Conservation (phyloP, 2,797 vertebrate genomes). For the Crax fasciolata region DNA sequence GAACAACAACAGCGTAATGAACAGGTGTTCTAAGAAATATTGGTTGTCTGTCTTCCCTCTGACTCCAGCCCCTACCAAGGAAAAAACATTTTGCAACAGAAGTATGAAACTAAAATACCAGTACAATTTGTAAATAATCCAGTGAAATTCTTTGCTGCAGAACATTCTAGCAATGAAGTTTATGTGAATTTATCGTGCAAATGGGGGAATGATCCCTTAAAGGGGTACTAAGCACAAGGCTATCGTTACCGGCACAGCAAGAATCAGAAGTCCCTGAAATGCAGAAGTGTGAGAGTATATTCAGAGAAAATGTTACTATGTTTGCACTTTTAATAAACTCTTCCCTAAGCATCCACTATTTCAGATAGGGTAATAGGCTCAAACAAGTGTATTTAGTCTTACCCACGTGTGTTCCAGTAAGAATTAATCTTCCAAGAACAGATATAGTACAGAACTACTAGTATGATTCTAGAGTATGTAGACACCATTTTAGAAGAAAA, state of each 20-base stretch:
- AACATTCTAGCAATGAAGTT: neutral
- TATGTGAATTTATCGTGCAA: neutral
- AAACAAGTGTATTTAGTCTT: neutral
- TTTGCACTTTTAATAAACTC: neutral
- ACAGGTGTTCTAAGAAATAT: neutral
- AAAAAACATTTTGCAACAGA: neutral
- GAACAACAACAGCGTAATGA: neutral
- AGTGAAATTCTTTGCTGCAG: neutral
- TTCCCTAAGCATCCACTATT: neutral
- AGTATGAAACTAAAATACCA: neutral
- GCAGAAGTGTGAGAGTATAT: neutral
- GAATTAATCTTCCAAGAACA: neutral
- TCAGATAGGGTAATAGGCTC: neutral
- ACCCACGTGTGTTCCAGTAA: neutral
- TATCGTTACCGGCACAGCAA: neutral
- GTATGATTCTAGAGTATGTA: neutral
- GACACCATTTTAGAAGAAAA: neutral
- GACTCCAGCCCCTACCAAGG: neutral
- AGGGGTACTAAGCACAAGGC: neutral
- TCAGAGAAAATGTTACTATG: neutral
- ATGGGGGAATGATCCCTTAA: neutral
- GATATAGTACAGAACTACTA: neutral
- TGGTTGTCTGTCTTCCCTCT: neutral
- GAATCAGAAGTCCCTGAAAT: neutral
- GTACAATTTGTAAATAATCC: neutral